phyloP scores from a whole-genome alignment of 2,113 vertebrate species.

The Gymnorhina tibicen region DNA sequence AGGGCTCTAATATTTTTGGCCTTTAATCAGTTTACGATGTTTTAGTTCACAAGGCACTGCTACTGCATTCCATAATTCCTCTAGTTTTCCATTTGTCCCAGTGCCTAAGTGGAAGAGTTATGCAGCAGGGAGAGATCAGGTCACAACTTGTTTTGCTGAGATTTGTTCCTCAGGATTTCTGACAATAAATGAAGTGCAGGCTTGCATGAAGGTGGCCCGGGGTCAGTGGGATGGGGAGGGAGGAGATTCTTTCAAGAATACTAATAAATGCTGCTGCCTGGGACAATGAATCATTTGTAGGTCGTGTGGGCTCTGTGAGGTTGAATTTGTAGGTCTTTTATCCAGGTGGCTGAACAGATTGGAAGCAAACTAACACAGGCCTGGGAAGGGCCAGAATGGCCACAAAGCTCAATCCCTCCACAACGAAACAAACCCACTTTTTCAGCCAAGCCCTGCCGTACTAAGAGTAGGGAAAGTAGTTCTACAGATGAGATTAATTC shows the following conservation, averaged over 20 bases:
- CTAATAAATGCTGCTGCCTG: slow-evolving; percentile 14
- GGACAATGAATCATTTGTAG: slow-evolving; percentile 36
- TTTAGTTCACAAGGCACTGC: not conserved
- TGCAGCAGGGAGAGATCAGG: not conserved
- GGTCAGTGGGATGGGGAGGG: slow-evolving; percentile 41
- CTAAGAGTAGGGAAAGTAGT: not conserved
- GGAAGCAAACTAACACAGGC: not conserved
- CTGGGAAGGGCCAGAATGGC: not conserved
- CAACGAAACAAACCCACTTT: not conserved
- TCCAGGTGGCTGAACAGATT: slow-evolving; percentile 30
- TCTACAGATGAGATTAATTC: not conserved
- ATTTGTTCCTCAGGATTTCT: slow-evolving; percentile 31
- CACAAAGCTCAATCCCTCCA: not conserved
- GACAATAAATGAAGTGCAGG: slow-evolving; percentile 40
- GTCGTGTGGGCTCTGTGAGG: not conserved
- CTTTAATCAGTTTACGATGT: not conserved
- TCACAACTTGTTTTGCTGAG: slow-evolving; percentile 7
- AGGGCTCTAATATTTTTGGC: not conserved
- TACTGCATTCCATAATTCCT: not conserved
- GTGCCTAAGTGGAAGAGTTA: not conserved
- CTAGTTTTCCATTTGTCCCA: not conserved
- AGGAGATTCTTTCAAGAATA: slow-evolving; percentile 40
- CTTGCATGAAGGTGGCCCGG: slow-evolving; percentile 41
- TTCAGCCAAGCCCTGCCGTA: not conserved
- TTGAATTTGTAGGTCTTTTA: not conserved